phyloP scores from a whole-genome alignment of 2,113 vertebrate species.

The Podarcis muralis region DNA sequence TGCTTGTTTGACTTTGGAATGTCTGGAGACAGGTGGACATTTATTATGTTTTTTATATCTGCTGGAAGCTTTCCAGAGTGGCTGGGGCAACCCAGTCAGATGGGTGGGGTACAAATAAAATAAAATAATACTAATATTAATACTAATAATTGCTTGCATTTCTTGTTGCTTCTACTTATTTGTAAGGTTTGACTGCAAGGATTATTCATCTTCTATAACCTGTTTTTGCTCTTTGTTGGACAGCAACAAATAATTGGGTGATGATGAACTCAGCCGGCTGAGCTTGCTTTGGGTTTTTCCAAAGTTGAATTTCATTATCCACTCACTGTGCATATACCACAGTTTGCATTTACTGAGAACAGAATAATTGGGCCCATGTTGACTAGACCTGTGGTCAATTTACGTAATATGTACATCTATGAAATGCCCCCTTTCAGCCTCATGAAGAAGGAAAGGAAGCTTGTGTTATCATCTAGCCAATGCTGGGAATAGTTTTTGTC shows the following conservation, averaged over 20 bases:
- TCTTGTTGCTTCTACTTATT: background rate
- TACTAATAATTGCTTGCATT: background rate
- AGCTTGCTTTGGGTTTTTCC: background rate
- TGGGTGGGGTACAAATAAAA: too few relatives aligned
- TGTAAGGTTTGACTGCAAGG: background rate
- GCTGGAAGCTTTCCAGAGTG: too few relatives aligned
- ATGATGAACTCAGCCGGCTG: background rate
- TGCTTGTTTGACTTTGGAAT: background rate
- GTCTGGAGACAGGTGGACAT: background rate
- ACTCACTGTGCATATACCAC: background rate
- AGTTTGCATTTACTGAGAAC: background rate
- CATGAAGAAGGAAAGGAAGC: background rate
- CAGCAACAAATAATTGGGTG: background rate
- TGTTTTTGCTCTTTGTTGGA: background rate
- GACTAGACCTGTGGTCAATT: background rate
- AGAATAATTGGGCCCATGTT: background rate
- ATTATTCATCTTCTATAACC: background rate
- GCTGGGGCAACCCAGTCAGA: too few relatives aligned
- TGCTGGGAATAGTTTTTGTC: background rate
- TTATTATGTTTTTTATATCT: too few relatives aligned
- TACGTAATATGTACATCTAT: background rate
- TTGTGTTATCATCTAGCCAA: background rate
- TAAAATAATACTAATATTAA: too few relatives aligned
- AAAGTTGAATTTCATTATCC: background rate
- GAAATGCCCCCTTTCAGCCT: fast-evolving